Conservation (phyloP, 2,888 invertebrate species). For the Caenorhabditis sulstoni region DNA sequence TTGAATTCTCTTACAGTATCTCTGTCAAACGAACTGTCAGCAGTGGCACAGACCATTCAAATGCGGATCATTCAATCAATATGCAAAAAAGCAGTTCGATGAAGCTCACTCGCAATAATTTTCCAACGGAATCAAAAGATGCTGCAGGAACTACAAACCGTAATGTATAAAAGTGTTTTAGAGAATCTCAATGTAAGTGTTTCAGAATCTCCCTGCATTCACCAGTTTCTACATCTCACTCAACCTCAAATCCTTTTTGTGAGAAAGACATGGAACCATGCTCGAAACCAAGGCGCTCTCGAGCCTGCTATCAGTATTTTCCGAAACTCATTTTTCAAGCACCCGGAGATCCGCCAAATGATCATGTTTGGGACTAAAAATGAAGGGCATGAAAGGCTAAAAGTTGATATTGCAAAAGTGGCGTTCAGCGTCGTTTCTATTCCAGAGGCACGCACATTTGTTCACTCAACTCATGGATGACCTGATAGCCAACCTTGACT, state of each 20-base stretch:
- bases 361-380: slow-evolving; percentile 70
- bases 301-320: slow-evolving; percentile 70
- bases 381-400: slow-evolving; percentile 67
- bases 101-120: slow-evolving; percentile 37
- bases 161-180: slow-evolving; percentile 1
- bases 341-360: slow-evolving; percentile 66
- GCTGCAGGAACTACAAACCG: slow-evolving; percentile 59
- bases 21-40: slow-evolving; percentile 57
- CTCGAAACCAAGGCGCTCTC: slow-evolving; percentile 66
- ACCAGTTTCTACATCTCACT: slow-evolving; percentile 61
- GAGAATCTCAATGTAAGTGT: neutral
- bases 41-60: slow-evolving; percentile 38
- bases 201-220: slow-evolving; percentile 46
- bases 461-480: slow-evolving; percentile 69
- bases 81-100: slow-evolving; percentile 57
- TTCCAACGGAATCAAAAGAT: slow-evolving; percentile 44
- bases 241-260: slow-evolving; percentile 67
- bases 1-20: slow-evolving; percentile 38
- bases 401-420: slow-evolving; percentile 50
- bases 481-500: slow-evolving; percentile 62
- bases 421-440: neutral
- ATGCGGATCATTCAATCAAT: slow-evolving; percentile 8
- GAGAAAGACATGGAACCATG: slow-evolving; percentile 67
- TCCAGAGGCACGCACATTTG: slow-evolving; percentile 65
- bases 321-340: slow-evolving; percentile 70